Evolutionary conservation across 53 echinoderm and acorn worm genomes (phyloP), one percentile per base, ranked within the genome.

Genomic region (Paelopatides confundens): DNA sequence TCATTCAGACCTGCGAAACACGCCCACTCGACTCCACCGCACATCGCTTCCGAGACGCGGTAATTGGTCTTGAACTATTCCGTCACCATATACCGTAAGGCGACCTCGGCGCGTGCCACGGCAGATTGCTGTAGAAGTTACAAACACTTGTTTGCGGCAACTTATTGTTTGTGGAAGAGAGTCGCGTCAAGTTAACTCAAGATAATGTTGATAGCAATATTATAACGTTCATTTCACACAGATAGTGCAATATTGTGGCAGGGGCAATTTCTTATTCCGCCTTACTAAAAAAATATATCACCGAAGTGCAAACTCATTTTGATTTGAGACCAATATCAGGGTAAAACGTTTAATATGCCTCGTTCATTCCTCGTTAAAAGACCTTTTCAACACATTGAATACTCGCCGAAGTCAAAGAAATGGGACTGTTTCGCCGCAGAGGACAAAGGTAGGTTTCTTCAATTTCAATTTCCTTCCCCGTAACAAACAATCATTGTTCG

Each of bases 391-490:
- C 89, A 82, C 15, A 31, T 49, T 27, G 69, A 89, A 62, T 69
- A 58, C 17, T 70, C 24, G 31, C 70, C 70, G 63, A 89, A 82
- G 28, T 68, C 82, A 3, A 71, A 69, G 32, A 89, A 82, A 71
- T 89, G 89, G 89, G 89, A 89, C 69, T 89, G 89, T 70, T 89
- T 89, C 38, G 89, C 89, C 8, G 89, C 87, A 21, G 63, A 88
- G 40, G 71, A 88, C 50, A 64, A 68, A 70, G 70, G 70, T 70
- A 70, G 14, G 70, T 37, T 37, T 35, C 43, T 43, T 10, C n/a
- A n/a, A n/a, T n/a, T n/a, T n/a, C n/a, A n/a, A n/a, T n/a, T n/a
- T n/a, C n/a, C n/a, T n/a, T n/a, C n/a, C n/a, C n/a, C n/a, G n/a
- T n/a, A n/a, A n/a, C n/a, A n/a, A n/a, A n/a, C n/a, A n/a, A n/a